These are phyloP conservation scores for Lethrus apterus DNA, from an alignment of 1,140 invertebrate genomes.

Conservation along the genomic window DNA sequence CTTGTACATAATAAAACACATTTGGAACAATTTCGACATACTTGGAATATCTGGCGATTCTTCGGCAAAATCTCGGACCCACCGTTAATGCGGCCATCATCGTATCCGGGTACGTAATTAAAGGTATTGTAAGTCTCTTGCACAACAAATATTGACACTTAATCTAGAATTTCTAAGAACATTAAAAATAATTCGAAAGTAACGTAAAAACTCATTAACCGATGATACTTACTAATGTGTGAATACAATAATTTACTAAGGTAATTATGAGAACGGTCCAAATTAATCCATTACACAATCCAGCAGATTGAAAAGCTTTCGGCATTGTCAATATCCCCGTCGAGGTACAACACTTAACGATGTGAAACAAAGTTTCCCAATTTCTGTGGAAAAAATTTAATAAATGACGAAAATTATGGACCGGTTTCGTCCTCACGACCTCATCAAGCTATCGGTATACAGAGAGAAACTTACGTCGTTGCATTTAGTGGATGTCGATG, in stretches of 20 bases:
- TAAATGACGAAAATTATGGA: neutral
- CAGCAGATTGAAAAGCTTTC: neutral
- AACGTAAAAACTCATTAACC: neutral
- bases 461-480: slow-evolving; percentile 2
- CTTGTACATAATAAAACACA: too few relatives aligned
- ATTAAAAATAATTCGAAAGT: neutral
- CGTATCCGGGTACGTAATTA: neutral
- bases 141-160: slow-evolving; percentile 4
- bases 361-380: slow-evolving; percentile 1
- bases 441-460: too few relatives aligned
- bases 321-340: slow-evolving; percentile 7
- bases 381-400: neutral
- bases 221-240: neutral
- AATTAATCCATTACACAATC: slow-evolving; percentile 4
- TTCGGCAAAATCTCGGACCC: neutral
- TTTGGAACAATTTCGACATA: too few relatives aligned
- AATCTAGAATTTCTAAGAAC: neutral
- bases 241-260: neutral
- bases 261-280: neutral
- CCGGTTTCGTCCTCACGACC: too few relatives aligned
- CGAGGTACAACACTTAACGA: slow-evolving; percentile 1
- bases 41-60: neutral
- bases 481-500: neutral
- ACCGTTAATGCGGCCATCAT: slow-evolving; percentile 6
- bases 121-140: neutral